Evolutionary conservation across 1,140 invertebrate species (phyloP), one percentile per base, ranked within the genome.

Genomic region (Sesamia nonagrioides): DNA sequence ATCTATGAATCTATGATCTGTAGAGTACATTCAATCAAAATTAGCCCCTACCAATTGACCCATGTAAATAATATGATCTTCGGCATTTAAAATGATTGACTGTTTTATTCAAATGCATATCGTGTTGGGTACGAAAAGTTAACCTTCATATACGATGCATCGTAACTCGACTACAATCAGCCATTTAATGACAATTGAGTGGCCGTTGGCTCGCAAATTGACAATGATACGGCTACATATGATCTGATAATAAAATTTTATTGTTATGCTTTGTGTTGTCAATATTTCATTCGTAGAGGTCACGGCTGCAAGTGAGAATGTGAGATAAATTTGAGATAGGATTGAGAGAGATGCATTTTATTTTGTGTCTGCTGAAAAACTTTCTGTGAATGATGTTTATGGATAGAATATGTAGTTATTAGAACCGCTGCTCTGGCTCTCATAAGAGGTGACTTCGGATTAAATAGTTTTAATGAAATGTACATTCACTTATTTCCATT

Each of bases 151-250:
- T 6, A 48, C 15, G n/a, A 17, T 66, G 33, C 18, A 69, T 8
- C 54, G 66, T 35, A 58, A 48, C 68, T 35, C 33, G 52, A 37
- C 27, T 11, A 40, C 18, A 68, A 5, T 17, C n/a, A 6, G 35
- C 69, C 76, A 37, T 78, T 78, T 69, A 77, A 61, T 52, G 17
- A 45, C 78, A 74, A 79, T 79, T 79, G 78, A 69, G n/a, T n/a
- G 37, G 48, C 72, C 66, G 74, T 79, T 75, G 61, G 56, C 71
- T 42, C 35, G 56, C 50, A 60, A 81, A 77, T 77, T 73, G 74
- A 40, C 71, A 33, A 73, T 60, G 48, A 80, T 74, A 60, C 27
- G 27, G 13, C 52, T 18, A 5, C 52, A 37, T 56, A 1, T 40
- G 18, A 37, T 37, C 37, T 37, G 7, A 3, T 7, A 37, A 37